These are phyloP conservation scores for Margarornis squamiger DNA, from an alignment of 2,797 vertebrate species.

Conservation along the genomic window DNA sequence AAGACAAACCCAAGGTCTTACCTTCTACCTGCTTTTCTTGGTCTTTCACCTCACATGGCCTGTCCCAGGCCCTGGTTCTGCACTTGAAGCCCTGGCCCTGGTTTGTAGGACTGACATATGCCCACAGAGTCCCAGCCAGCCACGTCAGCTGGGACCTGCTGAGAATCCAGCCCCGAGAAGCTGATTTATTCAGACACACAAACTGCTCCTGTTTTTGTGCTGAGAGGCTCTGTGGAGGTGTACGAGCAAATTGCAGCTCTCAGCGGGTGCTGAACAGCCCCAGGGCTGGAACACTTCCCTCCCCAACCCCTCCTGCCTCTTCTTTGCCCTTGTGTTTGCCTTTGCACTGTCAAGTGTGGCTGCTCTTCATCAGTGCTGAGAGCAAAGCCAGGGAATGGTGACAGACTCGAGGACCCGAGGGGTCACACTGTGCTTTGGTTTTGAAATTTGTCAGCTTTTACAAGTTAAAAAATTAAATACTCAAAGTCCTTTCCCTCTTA, in stretches of 20 bases:
- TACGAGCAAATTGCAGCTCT: conserved; percentile 8
- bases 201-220: conserved; percentile 2
- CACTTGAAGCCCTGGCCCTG: background rate
- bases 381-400: background rate
- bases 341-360: background rate
- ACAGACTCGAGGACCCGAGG: background rate
- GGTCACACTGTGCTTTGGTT: background rate
- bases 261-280: background rate
- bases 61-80: background rate
- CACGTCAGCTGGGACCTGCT: background rate
- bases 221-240: conserved; percentile 23
- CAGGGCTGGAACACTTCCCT: background rate
- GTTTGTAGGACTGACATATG: background rate
- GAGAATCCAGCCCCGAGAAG: background rate
- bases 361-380: background rate
- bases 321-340: background rate
- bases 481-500: background rate
- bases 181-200: conserved; percentile 37
- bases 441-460: background rate
- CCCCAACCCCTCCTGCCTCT: background rate
- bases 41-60: background rate
- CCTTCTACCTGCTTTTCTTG: background rate
- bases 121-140: background rate
- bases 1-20: background rate
- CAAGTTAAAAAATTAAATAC: background rate